Evolutionary conservation across 2,888 invertebrate species (phyloP).

Genomic region (Lasioglossum morio): DNA sequence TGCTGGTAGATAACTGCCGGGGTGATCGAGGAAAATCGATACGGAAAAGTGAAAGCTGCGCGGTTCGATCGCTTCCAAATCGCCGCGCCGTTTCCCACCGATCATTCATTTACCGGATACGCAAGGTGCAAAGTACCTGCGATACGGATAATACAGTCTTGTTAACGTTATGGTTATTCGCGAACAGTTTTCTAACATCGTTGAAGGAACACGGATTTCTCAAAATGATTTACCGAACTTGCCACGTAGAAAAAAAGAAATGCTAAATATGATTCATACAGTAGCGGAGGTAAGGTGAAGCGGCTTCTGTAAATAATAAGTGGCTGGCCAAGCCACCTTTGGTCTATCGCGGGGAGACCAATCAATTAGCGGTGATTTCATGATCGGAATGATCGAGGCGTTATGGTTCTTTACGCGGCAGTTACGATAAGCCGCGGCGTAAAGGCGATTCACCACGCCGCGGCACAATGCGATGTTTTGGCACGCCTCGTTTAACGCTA

Average conservation of each 20-base stretch:
- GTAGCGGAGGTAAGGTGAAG: no score
- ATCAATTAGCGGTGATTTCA: slow-evolving; percentile 34
- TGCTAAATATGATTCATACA: no score
- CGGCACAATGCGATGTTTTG: slow-evolving; percentile 53
- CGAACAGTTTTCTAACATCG: no score
- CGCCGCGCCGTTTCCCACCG: neutral
- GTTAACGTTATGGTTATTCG: no score
- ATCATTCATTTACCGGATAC: neutral
- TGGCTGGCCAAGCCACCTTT: neutral
- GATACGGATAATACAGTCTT: neutral
- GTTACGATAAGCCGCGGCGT: slow-evolving; percentile 58
- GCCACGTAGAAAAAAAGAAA: no score
- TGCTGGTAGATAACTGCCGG: slow-evolving; percentile 10
- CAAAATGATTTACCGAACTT: no score
- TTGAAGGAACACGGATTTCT: no score
- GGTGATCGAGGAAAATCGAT: slow-evolving; percentile 22
- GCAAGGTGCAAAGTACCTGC: neutral
- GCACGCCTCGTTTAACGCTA: slow-evolving; percentile 54
- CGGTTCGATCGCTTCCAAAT: neutral
- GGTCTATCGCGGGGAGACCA: neutral
- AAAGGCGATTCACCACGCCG: slow-evolving; percentile 58
- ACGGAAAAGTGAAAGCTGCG: slow-evolving; percentile 22
- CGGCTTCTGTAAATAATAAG: neutral
- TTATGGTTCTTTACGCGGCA: slow-evolving; percentile 51
- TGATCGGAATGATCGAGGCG: slow-evolving; percentile 35